Evolutionary conservation across 2,888 invertebrate genomes (phyloP).

Genomic region (Cosmia trapezina): DNA sequence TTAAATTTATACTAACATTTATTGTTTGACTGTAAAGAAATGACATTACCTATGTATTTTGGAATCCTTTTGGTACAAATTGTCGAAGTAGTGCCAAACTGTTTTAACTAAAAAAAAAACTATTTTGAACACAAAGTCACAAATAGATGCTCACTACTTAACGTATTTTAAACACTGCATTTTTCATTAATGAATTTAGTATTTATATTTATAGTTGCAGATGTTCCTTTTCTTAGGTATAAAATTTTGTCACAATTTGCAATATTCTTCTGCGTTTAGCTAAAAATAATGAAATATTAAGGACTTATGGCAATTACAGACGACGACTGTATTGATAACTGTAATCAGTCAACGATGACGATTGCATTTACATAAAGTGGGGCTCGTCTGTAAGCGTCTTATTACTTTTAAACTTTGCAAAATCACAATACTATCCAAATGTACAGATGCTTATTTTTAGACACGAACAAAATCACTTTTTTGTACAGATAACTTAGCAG

Average conservation of each 20-base stretch:
- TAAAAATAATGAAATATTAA: constrained; percentile 25
- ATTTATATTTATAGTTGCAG: constrained; percentile 32
- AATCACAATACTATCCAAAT: constrained; percentile 28
- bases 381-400: background rate
- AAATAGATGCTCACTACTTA: constrained; percentile 37
- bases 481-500: constrained; percentile 40
- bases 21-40: constrained; percentile 34
- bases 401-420: constrained; percentile 10
- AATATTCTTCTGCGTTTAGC: constrained; percentile 17
- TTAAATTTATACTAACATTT: constrained; percentile 33
- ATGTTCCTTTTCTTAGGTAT: constrained; percentile 41
- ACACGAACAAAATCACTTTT: constrained; percentile 38
- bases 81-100: constrained; percentile 59
- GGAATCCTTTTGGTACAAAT: constrained; percentile 43
- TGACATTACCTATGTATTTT: constrained; percentile 48
- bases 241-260: constrained; percentile 40
- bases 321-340: background rate
- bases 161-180: constrained; percentile 10
- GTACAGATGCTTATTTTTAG: constrained; percentile 49
- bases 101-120: constrained; percentile 3
- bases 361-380: background rate
- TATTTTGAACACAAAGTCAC: constrained; percentile 46
- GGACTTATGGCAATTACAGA: constrained; percentile 8
- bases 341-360: background rate
- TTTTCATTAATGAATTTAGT: constrained; percentile 9